These are phyloP conservation scores for Pachyuromys duprasi DNA, from an alignment of 2,797 vertebrate species.

Conservation along the genomic window DNA sequence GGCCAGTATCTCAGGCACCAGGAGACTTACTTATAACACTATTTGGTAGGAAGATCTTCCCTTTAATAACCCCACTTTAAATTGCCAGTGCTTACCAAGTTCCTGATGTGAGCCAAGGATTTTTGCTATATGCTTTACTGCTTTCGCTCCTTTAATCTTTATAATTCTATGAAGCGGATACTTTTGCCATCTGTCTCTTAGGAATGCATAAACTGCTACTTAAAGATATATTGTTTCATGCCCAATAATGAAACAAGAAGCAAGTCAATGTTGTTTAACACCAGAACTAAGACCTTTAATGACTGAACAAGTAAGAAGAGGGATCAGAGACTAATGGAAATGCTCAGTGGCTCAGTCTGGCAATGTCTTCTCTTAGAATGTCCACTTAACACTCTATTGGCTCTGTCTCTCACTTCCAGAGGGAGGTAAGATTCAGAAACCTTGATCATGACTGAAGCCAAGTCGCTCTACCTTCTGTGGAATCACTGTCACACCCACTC, in stretches of 20 bases:
- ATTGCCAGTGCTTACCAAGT: slow-evolving; percentile 26
- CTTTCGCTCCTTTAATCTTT: slow-evolving; percentile 64
- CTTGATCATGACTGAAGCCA: neutral
- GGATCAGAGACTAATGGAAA: neutral
- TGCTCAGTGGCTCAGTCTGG: neutral
- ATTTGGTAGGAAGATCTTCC: neutral
- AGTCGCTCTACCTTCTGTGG: neutral
- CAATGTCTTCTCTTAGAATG: neutral
- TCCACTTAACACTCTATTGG: neutral
- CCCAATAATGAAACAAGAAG: slow-evolving; percentile 24
- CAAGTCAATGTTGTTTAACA: slow-evolving; percentile 42
- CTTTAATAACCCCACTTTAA: slow-evolving; percentile 36
- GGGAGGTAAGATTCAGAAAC: neutral
- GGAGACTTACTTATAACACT: neutral
- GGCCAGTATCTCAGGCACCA: neutral
- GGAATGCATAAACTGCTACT: slow-evolving; percentile 47
- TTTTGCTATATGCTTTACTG: slow-evolving; percentile 15
- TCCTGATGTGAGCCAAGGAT: neutral
- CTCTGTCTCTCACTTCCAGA: slow-evolving; percentile 20
- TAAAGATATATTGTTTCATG: slow-evolving; percentile 63
- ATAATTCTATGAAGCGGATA: slow-evolving; percentile 35
- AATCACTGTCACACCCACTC: neutral
- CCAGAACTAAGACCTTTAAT: neutral
- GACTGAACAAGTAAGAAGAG: neutral
- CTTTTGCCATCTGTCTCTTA: slow-evolving; percentile 58